Base-by-base conservation (phyloP, 2,797 vertebrate genomes). In the Triplophysa bombifrons region DNA sequence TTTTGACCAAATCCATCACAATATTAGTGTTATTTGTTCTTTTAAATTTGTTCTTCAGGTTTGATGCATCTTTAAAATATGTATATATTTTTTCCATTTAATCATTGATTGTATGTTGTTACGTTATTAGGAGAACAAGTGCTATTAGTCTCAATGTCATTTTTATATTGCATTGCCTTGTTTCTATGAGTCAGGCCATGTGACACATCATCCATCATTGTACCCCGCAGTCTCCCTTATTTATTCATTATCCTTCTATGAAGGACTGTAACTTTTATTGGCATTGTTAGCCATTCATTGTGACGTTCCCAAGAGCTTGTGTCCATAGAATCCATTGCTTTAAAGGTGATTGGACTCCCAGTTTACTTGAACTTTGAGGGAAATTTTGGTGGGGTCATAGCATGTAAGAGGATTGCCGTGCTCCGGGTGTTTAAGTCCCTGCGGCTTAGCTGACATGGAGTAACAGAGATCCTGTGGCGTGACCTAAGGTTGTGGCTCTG, bases 371-470 rank as follows among this genome's bases (percentile, higher is more conserved):
- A 85, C 84, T 82, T 76, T 16, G 51, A 74, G 27, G 44, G 72
- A 72, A 75, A 71, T 71, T 34, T 51, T 81, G 74, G 83, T 80
- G 55, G 74, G 76, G 72, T 83, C 60, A 17, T 76, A 58, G 80
- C 25, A 55, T 41, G 20, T 86, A 81, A 84, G 78, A 82, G 80
- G 78, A 81, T 81, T 86, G 78, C 41, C 25, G 75, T 19, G 38
- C 55, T 69, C 65, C 75, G 83, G 85, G 87, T 88, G 88, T 87
- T 86, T 72, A 91, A 90, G 91, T 86, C 86, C 58, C 22, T 50
- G n/a, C 22, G 88, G 89, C 91, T 92, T 88, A 90, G 89, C 89
- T 90, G 88, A 86, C 87, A 89, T 89, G 88, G 89, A 90, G 89
- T 89, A 91, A 87, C 88, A 87, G 88, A 78, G 78, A 72, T 34